Evolutionary conservation across 2,888 invertebrate genomes (phyloP), one percentile per base, ranked within the genome.

Genomic region (Caenorhabditis sp.): DNA sequence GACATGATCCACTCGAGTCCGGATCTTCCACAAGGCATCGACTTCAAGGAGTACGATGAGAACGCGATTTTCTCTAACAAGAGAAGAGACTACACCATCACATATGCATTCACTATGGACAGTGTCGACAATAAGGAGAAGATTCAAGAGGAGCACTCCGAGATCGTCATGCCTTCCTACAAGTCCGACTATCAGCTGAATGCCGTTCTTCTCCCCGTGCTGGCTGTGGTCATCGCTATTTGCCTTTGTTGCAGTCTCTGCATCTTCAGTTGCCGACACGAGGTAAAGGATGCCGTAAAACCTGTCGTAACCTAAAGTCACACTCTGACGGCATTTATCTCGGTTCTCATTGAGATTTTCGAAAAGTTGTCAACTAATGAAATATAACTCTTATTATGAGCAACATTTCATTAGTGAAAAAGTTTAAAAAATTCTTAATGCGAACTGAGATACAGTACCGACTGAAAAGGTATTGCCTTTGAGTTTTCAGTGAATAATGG

Each of bases 11-110:
- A 49, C 16, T 10, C 49, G 4, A 69, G 68, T 22, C 76, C 76
- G 6, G 76, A 76, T 51, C 76, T 76, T 41, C 76, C 76, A 28
- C 10, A 8, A 22, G 68, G 35, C 7, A 59, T 76, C 41, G 61
- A 76, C 10, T 76, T 69, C 61, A 41, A 19, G n/a, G 35, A 24
- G 4, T 74, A 41, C 31, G 22, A 54, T 6, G 64, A 64, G 49
- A 54, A 68, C 24, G 75, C 41, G 14, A 31, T 6, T 10, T 76
- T 59, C 41, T 22, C 35, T 24, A 26, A 2, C 28, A 19, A 14
- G 19, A 44, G 76, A 47, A 22, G 31, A 49, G 59, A 61, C 61
- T 68, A 49, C 68, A 49, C n/a, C 2, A 68, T 76, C 19, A 69
- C 59, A 6, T 76, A 76, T 31, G 16, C 12, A 5, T 76, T 76